phyloP scores from a whole-genome alignment of 2,888 invertebrate species.

The Hydropsyche betteni region DNA sequence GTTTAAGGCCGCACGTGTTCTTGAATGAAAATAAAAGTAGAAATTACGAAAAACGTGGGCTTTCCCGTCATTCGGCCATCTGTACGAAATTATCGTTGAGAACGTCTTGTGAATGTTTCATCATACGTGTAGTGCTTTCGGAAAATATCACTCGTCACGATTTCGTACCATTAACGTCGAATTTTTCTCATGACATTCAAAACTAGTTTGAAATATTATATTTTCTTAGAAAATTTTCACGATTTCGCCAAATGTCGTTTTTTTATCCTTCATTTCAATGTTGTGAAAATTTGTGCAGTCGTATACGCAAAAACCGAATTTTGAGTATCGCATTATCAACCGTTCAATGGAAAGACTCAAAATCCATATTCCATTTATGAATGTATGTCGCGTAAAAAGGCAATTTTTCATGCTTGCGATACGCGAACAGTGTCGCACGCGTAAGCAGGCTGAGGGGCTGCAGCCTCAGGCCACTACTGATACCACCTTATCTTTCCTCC shows the following conservation, averaged over 20 bases:
- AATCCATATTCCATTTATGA: not conserved
- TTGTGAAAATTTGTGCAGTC: no score
- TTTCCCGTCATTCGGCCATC: not conserved
- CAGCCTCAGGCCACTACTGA: not conserved
- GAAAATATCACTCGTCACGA: not conserved
- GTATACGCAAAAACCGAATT: no score
- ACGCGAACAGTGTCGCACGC: slow-evolving; percentile 5
- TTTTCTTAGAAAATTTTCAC: no score
- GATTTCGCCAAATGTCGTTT: no score
- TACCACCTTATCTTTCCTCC: slow-evolving; percentile 7
- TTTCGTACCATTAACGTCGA: no score
- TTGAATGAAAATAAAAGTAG: slow-evolving; percentile 8
- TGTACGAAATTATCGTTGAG: not conserved
- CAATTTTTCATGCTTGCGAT: slow-evolving; percentile 12
- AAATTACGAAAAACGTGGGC: not conserved
- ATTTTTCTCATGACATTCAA: no score
- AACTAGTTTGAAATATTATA: no score
- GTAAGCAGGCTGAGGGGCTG: slow-evolving; percentile 2
- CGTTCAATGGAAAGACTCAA: no score
- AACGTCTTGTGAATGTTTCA: not conserved
- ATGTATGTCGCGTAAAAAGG: slow-evolving; percentile 4
- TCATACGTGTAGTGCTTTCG: not conserved
- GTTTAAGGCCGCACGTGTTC: not conserved
- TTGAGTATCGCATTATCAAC: no score
- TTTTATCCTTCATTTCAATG: no score